Percentiles rank a stretch among this genome's conserved stretches.
Evolutionary conservation across 2,113 vertebrate genomes (phyloP).

Genomic region (Pseudolaguvia tuberculata): DNA sequence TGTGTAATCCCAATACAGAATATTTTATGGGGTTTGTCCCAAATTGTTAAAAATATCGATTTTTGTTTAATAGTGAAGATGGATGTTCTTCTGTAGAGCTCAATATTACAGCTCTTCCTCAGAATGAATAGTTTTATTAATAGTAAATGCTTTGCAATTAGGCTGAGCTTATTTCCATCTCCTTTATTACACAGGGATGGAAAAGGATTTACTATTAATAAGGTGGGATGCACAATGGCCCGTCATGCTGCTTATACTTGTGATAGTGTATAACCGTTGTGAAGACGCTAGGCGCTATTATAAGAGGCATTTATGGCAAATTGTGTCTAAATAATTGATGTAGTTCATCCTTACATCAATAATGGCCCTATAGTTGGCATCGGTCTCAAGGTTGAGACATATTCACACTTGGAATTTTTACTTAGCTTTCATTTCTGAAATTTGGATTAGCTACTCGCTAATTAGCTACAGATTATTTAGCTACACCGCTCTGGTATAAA

Average conservation of each 20-base stretch:
- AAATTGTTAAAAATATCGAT: not conserved
- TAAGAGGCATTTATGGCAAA: conserved; percentile 14
- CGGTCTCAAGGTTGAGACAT: not conserved
- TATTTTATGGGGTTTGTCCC: not conserved
- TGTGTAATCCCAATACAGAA: not conserved
- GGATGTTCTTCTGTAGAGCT: not conserved
- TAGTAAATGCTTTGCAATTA: conserved; percentile 27
- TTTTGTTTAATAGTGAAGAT: not conserved
- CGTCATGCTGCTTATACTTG: not conserved
- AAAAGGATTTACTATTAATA: conserved; percentile 28
- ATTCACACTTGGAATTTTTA: not conserved
- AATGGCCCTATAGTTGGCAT: not conserved
- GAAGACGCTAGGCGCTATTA: conserved; percentile 8
- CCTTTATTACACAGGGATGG: conserved; percentile 20
- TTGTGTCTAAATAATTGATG: conserved; percentile 24
- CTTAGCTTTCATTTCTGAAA: too few species aligned
- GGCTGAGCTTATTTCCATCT: conserved; percentile 17
- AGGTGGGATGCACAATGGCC: conserved; percentile 22
- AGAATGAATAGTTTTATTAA: conserved; percentile 17
- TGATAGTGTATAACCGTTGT: conserved; percentile 7
- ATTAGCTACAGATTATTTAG: too few species aligned
- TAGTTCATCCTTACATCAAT: conserved; percentile 7
- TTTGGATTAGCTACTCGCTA: not conserved
- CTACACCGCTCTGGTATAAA: too few species aligned
- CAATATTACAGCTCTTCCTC: not conserved